Conservation (phyloP, 1,140 invertebrate genomes). For the Coboldia fuscipes region DNA sequence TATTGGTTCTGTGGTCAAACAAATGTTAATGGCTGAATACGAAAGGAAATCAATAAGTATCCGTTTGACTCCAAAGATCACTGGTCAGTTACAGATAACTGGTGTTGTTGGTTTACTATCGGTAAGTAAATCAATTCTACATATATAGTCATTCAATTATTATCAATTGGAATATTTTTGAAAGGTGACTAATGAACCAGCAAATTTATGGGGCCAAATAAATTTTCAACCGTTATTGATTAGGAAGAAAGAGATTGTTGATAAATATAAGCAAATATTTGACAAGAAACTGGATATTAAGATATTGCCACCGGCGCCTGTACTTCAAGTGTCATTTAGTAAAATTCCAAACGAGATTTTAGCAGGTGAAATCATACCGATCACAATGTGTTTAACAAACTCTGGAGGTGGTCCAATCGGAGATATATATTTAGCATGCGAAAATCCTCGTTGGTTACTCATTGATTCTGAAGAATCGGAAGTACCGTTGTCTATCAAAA, state of each 20-base stretch:
- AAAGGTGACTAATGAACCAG: slow-evolving; percentile 14
- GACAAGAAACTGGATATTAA: slow-evolving; percentile 39
- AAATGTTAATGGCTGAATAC: slow-evolving; percentile 19
- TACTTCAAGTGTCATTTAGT: slow-evolving; percentile 47
- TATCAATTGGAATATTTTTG: slow-evolving; percentile 14
- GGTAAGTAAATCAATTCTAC: slow-evolving; percentile 9
- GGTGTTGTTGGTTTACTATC: slow-evolving; percentile 22
- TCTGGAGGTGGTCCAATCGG: slow-evolving; percentile 35
- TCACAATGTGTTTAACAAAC: slow-evolving; percentile 40
- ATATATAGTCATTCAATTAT: slow-evolving; percentile 10
- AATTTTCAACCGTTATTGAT: slow-evolving; percentile 29
- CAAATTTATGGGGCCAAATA: slow-evolving; percentile 34
- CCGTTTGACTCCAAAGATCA: slow-evolving; percentile 22
- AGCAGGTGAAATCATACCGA: slow-evolving; percentile 42
- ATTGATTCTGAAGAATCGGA: slow-evolving; percentile 26
- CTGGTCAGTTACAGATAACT: slow-evolving; percentile 21
- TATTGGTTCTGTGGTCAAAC: slow-evolving; percentile 16
- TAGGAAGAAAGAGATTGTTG: slow-evolving; percentile 22
- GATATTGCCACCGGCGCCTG: slow-evolving; percentile 43
- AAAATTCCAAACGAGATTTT: slow-evolving; percentile 38
- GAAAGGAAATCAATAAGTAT: slow-evolving; percentile 20
- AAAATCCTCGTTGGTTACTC: slow-evolving; percentile 28
- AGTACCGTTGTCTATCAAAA: slow-evolving; percentile 11
- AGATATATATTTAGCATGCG: slow-evolving; percentile 33
- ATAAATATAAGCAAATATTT: slow-evolving; percentile 21